These are phyloP conservation scores for Amphipoea lucens DNA, from an alignment of 2,888 invertebrate genomes.

Conservation along the genomic window DNA sequence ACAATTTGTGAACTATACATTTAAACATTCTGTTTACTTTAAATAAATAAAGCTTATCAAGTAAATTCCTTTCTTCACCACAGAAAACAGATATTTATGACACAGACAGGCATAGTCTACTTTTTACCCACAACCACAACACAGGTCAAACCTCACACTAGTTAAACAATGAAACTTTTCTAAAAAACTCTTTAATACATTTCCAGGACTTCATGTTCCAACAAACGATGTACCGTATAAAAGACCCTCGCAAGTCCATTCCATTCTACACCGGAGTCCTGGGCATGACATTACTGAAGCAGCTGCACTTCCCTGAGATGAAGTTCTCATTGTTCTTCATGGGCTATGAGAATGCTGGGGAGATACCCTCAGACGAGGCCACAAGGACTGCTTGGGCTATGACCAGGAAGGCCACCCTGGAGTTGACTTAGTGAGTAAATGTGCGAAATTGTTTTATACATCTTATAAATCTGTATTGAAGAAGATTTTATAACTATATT, in stretches of 20 bases:
- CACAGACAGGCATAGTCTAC: background rate
- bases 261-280: constrained; percentile 97
- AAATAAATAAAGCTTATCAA: background rate
- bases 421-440: constrained; percentile 96
- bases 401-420: constrained; percentile 95
- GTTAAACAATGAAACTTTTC: background rate
- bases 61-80: background rate
- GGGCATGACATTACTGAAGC: constrained; percentile 97
- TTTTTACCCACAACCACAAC: background rate
- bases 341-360: constrained; percentile 93
- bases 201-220: constrained; percentile 97
- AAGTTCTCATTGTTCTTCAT: constrained; percentile 97
- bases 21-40: background rate
- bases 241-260: constrained; percentile 96
- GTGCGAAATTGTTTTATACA: background rate
- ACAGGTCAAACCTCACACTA: background rate
- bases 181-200: background rate
- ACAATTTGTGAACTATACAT: background rate
- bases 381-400: constrained; percentile 94
- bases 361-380: constrained; percentile 93
- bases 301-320: constrained; percentile 96
- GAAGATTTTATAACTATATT: background rate
- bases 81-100: background rate
- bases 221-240: constrained; percentile 99
- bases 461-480: background rate